A percentile compares a stretch with the other conserved stretches of the same genome.
These are phyloP conservation scores for Drosophila grimshawi DNA, from an alignment of 1,140 invertebrate genomes.

Conservation along the genomic window DNA sequence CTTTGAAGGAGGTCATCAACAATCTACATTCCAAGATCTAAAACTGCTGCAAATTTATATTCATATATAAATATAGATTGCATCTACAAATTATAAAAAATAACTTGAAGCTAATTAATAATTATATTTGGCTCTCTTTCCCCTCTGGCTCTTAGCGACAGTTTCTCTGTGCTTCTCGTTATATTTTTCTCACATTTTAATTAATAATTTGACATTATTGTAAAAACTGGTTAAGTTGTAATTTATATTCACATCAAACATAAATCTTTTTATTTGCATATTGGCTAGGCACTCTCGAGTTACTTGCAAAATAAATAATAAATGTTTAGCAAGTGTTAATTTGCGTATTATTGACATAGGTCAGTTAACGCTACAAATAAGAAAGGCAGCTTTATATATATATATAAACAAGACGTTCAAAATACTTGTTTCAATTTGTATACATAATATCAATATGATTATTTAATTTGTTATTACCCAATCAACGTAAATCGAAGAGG, in stretches of 20 bases:
- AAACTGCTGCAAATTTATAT: not conserved
- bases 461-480: too few relatives aligned
- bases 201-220: not conserved
- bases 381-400: not conserved
- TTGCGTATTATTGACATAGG: constrained; percentile 45
- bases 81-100: too few relatives aligned
- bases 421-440: too few relatives aligned
- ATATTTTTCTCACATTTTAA: not conserved
- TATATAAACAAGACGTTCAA: not conserved
- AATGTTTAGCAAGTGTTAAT: not conserved
- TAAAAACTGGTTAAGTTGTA: not conserved
- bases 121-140: not conserved
- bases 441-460: too few relatives aligned
- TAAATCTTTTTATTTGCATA: constrained; percentile 1
- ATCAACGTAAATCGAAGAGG: too few relatives aligned
- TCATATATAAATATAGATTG: too few relatives aligned
- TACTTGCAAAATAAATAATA: not conserved
- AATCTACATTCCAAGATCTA: not conserved
- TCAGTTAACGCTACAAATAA: constrained; percentile 27
- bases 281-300: not conserved
- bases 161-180: not conserved
- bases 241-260: not conserved
- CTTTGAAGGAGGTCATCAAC: too few relatives aligned
- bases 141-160: too few relatives aligned
- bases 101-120: not conserved